A percentile compares a stretch with the other conserved stretches of the same genome.
Conservation (phyloP, 2,888 invertebrate species). For the Neoscelio sp. region DNA sequence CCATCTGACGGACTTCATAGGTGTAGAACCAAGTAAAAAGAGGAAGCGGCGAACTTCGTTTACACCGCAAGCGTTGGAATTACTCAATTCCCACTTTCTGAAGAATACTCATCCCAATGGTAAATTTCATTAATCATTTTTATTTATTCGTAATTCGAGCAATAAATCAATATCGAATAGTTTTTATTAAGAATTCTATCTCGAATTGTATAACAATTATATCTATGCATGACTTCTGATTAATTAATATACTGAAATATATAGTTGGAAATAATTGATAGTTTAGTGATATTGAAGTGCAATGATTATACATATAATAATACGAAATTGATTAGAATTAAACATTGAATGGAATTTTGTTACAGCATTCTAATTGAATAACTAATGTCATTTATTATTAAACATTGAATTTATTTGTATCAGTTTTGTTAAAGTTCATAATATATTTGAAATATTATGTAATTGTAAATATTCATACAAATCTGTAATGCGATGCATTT, state of each 20-base stretch:
- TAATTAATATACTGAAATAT: conserved; percentile 11
- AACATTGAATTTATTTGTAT: no score
- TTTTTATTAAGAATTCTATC: conserved; percentile 28
- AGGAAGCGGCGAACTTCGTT: conserved; percentile 98
- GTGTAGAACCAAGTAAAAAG: conserved; percentile 98
- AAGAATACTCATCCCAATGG: conserved; percentile 99
- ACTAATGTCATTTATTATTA: no score
- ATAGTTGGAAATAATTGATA: background rate
- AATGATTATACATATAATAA: conserved; percentile 2
- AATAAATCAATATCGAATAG: conserved; percentile 19
- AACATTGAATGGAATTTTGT: background rate
- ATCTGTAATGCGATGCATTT: no score
- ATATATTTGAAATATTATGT: no score
- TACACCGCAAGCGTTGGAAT: conserved; percentile 97
- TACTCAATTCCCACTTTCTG: conserved; percentile 97
- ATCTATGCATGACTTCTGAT: conserved; percentile 17
- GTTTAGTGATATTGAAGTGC: conserved; percentile 9
- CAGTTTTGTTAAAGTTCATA: no score
- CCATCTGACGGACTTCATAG: conserved; percentile 97
- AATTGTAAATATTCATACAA: no score
- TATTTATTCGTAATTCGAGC: conserved; percentile 25
- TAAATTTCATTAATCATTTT: conserved; percentile 82
- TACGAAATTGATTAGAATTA: no score
- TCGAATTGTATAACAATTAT: conserved; percentile 23
- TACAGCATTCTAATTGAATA: background rate